Evolutionary conservation across 2,888 invertebrate genomes (phyloP).

Genomic region (Tipula unca): DNA sequence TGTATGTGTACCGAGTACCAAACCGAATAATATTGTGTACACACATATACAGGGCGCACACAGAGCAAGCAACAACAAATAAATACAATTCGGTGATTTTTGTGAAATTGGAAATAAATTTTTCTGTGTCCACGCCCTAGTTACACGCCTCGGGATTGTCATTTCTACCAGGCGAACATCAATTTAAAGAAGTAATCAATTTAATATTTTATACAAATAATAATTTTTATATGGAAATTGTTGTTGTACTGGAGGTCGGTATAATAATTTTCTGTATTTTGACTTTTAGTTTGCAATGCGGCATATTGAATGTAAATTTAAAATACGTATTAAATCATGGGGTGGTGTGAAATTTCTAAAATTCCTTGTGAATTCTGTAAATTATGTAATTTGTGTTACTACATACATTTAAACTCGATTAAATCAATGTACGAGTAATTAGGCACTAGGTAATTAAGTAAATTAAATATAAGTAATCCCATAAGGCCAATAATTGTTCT

Average conservation of each 20-base stretch:
- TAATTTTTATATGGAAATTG: not conserved
- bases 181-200: not conserved
- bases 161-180: constrained; percentile 38
- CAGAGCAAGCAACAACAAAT: not conserved
- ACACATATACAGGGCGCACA: not conserved
- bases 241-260: not conserved
- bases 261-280: not conserved
- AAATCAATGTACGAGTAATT: no score
- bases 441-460: no score
- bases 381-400: no score
- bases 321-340: no score
- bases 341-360: no score
- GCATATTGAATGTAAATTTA: no score
- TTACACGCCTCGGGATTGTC: constrained; percentile 44
- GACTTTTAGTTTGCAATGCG: not conserved
- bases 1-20: no score
- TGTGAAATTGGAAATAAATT: not conserved
- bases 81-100: not conserved
- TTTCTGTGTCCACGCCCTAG: constrained; percentile 39
- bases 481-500: no score
- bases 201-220: not conserved
- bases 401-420: no score
- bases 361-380: no score
- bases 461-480: no score
- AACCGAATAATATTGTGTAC: no score